These are phyloP conservation scores for Carassius carassius DNA, from an alignment of 2,113 vertebrate species.

Conservation along the genomic window DNA sequence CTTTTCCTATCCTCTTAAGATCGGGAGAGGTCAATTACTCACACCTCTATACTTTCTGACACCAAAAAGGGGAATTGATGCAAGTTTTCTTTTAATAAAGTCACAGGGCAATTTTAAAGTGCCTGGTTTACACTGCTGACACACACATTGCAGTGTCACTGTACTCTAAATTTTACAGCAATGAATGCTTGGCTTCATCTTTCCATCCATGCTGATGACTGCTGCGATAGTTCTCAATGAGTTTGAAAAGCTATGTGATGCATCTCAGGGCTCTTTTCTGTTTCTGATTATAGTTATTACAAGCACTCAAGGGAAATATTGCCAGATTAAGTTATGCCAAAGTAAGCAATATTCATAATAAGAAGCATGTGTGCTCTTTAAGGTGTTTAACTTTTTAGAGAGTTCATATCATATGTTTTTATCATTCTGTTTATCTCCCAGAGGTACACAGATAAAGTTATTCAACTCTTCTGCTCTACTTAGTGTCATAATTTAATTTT, in stretches of 20 bases:
- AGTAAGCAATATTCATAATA: not conserved
- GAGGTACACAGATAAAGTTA: not conserved
- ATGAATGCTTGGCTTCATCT: not conserved
- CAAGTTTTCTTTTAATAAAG: slow-evolving; percentile 16
- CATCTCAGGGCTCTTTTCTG: not conserved
- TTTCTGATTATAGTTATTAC: slow-evolving; percentile 13
- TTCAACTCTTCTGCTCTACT: not conserved
- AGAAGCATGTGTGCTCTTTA: slow-evolving; percentile 1
- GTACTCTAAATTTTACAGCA: not conserved
- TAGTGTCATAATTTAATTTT: not conserved
- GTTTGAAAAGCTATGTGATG: not conserved
- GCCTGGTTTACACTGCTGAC: slow-evolving; percentile 47
- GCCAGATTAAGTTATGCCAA: not conserved
- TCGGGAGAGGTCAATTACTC: slow-evolving; percentile 33
- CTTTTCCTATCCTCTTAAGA: slow-evolving; percentile 4
- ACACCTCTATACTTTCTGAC: not conserved
- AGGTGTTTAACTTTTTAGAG: not conserved
- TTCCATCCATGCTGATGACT: not conserved
- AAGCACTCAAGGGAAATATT: slow-evolving; percentile 9
- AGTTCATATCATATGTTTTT: not conserved
- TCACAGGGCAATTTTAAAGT: slow-evolving; percentile 35
- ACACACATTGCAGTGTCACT: slow-evolving; percentile 39
- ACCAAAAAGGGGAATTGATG: slow-evolving; percentile 23
- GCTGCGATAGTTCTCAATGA: not conserved
- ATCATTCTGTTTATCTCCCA: slow-evolving; percentile 2